A percentile compares a stretch with the other conserved stretches of the same genome.
These are phyloP conservation scores for Ligdia adustata DNA, from an alignment of 2,888 invertebrate genomes.

Conservation along the genomic window DNA sequence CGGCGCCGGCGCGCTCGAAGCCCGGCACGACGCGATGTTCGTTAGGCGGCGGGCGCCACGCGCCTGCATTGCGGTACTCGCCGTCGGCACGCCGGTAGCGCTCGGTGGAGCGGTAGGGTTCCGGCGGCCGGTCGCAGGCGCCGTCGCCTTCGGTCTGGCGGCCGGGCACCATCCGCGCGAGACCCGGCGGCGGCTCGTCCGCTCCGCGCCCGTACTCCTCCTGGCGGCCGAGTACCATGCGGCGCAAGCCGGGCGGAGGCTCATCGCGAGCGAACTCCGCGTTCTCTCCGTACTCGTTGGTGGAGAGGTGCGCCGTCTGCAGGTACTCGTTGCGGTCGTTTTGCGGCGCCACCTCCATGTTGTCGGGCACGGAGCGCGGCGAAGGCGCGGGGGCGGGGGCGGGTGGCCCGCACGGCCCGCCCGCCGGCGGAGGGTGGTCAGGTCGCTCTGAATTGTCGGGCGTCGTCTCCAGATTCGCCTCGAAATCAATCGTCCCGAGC, in stretches of 20 bases:
- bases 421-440: constrained; percentile 69
- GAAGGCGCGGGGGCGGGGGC: constrained; percentile 55
- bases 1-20: too few relatives aligned
- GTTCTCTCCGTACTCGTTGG: constrained; percentile 76
- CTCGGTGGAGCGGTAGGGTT: constrained; percentile 68
- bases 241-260: constrained; percentile 86
- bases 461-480: constrained; percentile 86
- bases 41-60: constrained; percentile 80
- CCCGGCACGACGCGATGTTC: constrained; percentile 31
- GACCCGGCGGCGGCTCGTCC: constrained; percentile 80
- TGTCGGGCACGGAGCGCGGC: constrained; percentile 73
- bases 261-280: constrained; percentile 71
- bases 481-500: too few relatives aligned
- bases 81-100: constrained; percentile 73
- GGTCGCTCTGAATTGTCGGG: constrained; percentile 88
- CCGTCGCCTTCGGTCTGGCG: constrained; percentile 72
- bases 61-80: constrained; percentile 76
- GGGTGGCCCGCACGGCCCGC: constrained; percentile 48
- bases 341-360: constrained; percentile 86
- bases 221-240: constrained; percentile 87
- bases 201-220: constrained; percentile 73
- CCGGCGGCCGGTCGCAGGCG: constrained; percentile 61
- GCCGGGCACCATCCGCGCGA: constrained; percentile 81
- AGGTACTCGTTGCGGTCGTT: constrained; percentile 90
- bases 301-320: constrained; percentile 89